Evolutionary conservation across 23 tunicate species (phyloP), one percentile per base, ranked within the genome.

Genomic region (Oikopleura dioica): DNA sequence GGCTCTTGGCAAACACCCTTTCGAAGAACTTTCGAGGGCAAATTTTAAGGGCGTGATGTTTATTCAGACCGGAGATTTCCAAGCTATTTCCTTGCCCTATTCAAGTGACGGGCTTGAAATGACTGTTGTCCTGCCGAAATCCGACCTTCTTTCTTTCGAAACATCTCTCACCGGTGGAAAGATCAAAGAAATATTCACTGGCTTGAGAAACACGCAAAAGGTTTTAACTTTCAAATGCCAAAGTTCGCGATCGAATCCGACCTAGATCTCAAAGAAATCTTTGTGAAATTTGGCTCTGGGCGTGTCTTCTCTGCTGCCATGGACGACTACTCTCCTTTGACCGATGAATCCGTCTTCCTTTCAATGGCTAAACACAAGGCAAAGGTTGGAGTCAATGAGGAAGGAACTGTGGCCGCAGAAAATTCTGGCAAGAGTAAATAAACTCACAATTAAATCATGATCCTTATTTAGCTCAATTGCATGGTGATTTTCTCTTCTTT

Each of bases 1-100:
- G 86, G 77, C 12, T 24, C 37, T 31, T 86, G 95, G 95, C 24
- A 77, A 36, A 16, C 31, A 38, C 38, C 79, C n/a, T 86, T 86
- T 59, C 36, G 29, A 4, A 35, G 69, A 75, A 63, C 72, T 21
- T 16, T 28, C 33, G 30, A 31, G 2, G 72, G 5, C 26, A 16
- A 16, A 63, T 63, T 63, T 63, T 23, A 63, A 28, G 32, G 72
- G 72, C 29, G 72, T 16, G 5, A 12, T n/a, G n/a, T n/a, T n/a
- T n/a, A n/a, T n/a, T n/a, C n/a, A n/a, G n/a, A n/a, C n/a, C n/a
- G n/a, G n/a, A n/a, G 72, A 63, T 16, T 24, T 63, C 72, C 4
- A 23, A 2, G 33, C 33, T 63, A 2, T 5, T 2, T 2, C 16
- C 33, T 12, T 63, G 4, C 33, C 33, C 30, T 63, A 63, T 63